Base-by-base conservation (phyloP, 2,113 vertebrate genomes). In the Corythornis vintsioides region DNA sequence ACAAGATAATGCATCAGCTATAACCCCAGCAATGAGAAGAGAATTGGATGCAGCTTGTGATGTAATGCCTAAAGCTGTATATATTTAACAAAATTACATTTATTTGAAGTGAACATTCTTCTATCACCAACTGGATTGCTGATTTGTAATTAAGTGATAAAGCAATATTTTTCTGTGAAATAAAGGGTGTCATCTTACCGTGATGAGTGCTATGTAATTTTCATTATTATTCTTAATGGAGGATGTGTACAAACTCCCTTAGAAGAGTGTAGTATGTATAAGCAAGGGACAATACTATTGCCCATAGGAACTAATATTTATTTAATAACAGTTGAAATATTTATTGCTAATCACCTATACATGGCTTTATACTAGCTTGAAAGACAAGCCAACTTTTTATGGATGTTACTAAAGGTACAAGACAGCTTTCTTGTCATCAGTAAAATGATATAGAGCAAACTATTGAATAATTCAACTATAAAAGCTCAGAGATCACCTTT, bases 301-400 rank as follows among this genome's bases (percentile, higher is more conserved):
- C 24, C 63, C 92, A 40, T 67, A 83, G 52, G 42, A 96, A 86
- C 29, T 38, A 53, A 45, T 74, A 88, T 76, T 75, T 86, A 63
- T 85, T 84, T 91, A 93, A 80, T 55, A 95, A 57, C 75, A 87
- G 83, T 33, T 92, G 94, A 96, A 96, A 90, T 83, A 79, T 94
- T 93, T 95, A 94, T 94, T 78, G 70, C 79, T 86, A 88, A 94
- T 95, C 92, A 94, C n/a, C 60, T 77, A 22, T 90, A 50, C 61
- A 65, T 40, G 60, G 43, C 57, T 94, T 83, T 73, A 81, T 33
- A 69, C 38, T 60, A 42, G 81, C 70, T 79, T 88, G 80, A 94
- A 90, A 91, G 94, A 90, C 78, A 73, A 95, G 66, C 16, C 76
- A 86, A 26, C 72, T 83, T 76, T 72, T 63, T 42, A 52, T 52